Evolutionary conservation across 2,113 vertebrate genomes (phyloP).

Genomic region (Typhlomys cinereus): DNA sequence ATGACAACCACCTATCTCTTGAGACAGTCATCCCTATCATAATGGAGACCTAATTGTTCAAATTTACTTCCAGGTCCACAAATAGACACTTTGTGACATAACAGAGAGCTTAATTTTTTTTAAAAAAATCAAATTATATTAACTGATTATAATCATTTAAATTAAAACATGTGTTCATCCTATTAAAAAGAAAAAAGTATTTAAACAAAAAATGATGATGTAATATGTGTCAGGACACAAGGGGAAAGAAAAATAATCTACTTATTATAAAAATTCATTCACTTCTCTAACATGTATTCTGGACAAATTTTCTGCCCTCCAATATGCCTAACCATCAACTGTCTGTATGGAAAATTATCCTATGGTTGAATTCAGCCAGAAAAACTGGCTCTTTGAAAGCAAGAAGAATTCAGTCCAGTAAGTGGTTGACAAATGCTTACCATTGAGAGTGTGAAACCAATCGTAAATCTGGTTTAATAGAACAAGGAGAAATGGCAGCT

Average conservation of each 20-base stretch:
- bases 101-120: constrained; percentile 29
- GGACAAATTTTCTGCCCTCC: neutral
- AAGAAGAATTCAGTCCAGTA: constrained; percentile 30
- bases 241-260: neutral
- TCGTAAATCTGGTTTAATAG: constrained; percentile 10
- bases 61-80: neutral
- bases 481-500: neutral
- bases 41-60: constrained; percentile 16
- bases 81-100: neutral
- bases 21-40: constrained; percentile 26
- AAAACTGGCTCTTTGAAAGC: constrained; percentile 41
- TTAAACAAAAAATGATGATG: constrained; percentile 1
- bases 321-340: neutral
- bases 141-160: neutral
- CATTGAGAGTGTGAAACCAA: neutral
- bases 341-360: neutral
- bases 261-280: neutral
- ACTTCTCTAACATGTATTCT: neutral
- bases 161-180: constrained; percentile 5
- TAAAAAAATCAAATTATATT: constrained; percentile 36
- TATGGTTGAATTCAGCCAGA: neutral
- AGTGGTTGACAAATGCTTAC: constrained; percentile 46
- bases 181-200: neutral
- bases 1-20: constrained; percentile 59
- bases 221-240: neutral